Evolutionary conservation across 2,113 vertebrate species (phyloP), one percentile per base, ranked within the genome.

Genomic region (Zosterops pallidus): DNA sequence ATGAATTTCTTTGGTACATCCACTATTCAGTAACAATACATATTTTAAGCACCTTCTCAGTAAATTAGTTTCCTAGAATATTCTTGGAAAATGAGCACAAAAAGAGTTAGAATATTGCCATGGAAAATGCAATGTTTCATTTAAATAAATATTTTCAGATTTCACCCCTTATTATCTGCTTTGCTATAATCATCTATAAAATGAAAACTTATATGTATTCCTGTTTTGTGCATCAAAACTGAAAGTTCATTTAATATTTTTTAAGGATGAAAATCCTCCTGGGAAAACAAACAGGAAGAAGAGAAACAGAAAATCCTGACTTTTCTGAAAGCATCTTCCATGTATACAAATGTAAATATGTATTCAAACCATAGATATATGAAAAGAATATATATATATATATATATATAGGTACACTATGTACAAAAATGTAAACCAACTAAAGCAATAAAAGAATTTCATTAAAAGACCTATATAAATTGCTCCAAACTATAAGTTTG

Each of bases 91-190:
- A 44, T 57, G 79, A 93, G 55, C 52, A 90, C 39, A 88, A 94
- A 94, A 90, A 1, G 19, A 91, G 57, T 71, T 70, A 92, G 80
- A 84, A 71, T 75, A 94, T 46, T 41, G 19, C 86, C 65, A 82
- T 19, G 19, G 21, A 91, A 85, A 97, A 95, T 63, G 69, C 44
- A 86, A 17, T 80, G 59, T 56, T 93, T 94, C 82, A 90, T 90
- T 95, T 88, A 80, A 95, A 87, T 88, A 71, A 95, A 90, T 92
- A 87, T 90, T 90, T 94, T 25, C 23, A 85, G 49, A 82, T 87
- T 83, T 90, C n/a, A 77, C 4, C 23, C 37, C 24, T 63, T 78
- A 69, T 94, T 92, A 85, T 85, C 67, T 90, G 59, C 59, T 83
- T 77, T 90, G 71, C 33, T 91, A 33, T 65, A 83, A 46, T 77